Base-by-base conservation (phyloP, 2,113 vertebrate species). In the Hystrix cristata region DNA sequence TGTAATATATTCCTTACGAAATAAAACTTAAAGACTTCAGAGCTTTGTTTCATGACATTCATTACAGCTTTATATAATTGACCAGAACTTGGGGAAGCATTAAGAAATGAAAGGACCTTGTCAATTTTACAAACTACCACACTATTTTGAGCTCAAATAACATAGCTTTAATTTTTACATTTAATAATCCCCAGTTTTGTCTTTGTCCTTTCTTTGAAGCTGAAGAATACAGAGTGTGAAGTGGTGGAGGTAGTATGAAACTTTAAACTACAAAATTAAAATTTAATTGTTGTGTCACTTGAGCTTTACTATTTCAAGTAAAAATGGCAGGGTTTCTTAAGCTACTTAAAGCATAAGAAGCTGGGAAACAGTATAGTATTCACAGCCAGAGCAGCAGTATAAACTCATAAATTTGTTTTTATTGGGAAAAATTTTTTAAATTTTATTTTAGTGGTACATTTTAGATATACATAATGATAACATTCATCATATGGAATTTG, bases 81-180 rank as follows among this genome's bases (percentile, higher is more conserved):
- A 96, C 51, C 67, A 25, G 83, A 72, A 71, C 89, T 94, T 87
- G 48, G 90, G 95, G 95, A 97, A 89, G 64, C 53, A 74, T 95
- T 96, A 95, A 94, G 92, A 90, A 18, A 46, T 74, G 71, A 93
- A 95, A 97, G 71, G 90, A 78, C 59, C 57, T 89, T 95, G 91
- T 88, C 95, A 89, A 0, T 89, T 95, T 96, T 96, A 96, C 6
- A 91, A 69, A 91, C 65, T 76, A 67, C 79, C 94, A 67, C 62
- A 86, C 81, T 95, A 95, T 46, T 85, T 74, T 69, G 65, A 94
- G 74, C 71, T 93, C 82, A 94, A 71, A 43, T 78, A 90, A 87
- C 83, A 81, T 55, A 93, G 74, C 64, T 93, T 81, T 87, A 74
- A 91, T 90, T 97, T 96, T 96, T 89, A 51, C 86, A 51, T 86